A percentile compares a stretch with the other conserved stretches of the same genome.
Conservation (phyloP, 2,888 invertebrate genomes). For the Xylophagus ater region DNA sequence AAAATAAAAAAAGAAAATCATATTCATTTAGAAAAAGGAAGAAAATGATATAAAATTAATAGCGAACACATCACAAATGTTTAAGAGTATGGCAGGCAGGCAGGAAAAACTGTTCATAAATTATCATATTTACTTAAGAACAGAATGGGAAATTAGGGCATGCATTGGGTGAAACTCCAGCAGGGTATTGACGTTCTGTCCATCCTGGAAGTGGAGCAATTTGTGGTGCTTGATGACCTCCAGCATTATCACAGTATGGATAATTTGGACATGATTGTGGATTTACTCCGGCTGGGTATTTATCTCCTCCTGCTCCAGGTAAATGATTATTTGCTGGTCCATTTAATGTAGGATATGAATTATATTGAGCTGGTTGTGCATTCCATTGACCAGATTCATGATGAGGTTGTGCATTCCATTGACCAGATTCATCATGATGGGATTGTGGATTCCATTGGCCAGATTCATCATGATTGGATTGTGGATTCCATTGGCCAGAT, state of each 20-base stretch:
- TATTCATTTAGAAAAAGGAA: too few relatives aligned
- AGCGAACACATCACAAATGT: too few relatives aligned
- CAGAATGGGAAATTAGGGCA: conserved; percentile 43
- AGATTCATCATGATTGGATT: too few relatives aligned
- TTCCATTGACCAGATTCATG: conserved; percentile 25
- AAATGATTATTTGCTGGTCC: conserved; percentile 21
- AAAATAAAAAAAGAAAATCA: too few relatives aligned
- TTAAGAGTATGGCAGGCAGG: too few relatives aligned
- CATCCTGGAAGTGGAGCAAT: conserved; percentile 40
- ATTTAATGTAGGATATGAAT: conserved; percentile 24
- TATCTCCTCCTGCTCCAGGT: conserved; percentile 31
- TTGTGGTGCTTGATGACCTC: conserved; percentile 27
- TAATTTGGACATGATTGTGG: conserved; percentile 44
- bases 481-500: conserved; percentile 12
- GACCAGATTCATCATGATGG: conserved; percentile 16
- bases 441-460: conserved; percentile 23
- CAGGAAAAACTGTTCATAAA: too few relatives aligned
- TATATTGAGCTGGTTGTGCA: conserved; percentile 20
- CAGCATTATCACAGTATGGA: conserved; percentile 41
- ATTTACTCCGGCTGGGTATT: conserved; percentile 41
- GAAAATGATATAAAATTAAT: too few relatives aligned
- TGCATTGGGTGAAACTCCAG: conserved; percentile 39
- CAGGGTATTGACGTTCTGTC: conserved; percentile 40
- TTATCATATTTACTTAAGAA: too few relatives aligned
- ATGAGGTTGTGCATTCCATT: conserved; percentile 27